Percentiles rank a stretch among this genome's conserved stretches.
These are phyloP conservation scores for Drosophila diplacantha DNA, from an alignment of 2,888 invertebrate genomes.

Conservation along the genomic window DNA sequence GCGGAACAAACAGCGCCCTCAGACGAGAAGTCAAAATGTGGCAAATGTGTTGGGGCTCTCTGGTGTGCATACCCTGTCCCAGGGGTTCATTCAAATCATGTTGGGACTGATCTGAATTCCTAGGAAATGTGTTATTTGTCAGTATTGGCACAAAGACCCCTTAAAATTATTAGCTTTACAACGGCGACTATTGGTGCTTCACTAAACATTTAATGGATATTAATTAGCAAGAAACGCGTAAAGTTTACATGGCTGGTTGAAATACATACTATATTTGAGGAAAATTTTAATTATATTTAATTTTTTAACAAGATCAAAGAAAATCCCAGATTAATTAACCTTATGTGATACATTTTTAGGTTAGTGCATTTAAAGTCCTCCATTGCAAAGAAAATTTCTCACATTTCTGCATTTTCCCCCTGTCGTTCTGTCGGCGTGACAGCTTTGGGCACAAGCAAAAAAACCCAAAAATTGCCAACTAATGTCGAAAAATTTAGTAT, in stretches of 20 bases:
- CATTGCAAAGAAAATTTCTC: not conserved
- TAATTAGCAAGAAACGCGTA: no score
- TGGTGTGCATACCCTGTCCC: constrained; percentile 10
- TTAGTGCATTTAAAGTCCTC: constrained; percentile 6
- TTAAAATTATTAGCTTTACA: not conserved
- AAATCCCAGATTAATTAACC: not conserved
- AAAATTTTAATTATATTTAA: no score
- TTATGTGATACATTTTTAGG: not conserved
- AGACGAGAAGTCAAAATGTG: constrained; percentile 67
- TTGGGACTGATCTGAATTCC: not conserved
- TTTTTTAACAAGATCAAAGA: no score
- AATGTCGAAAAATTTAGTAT: constrained; percentile 66
- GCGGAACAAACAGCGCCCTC: constrained; percentile 45
- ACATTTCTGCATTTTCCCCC: constrained; percentile 24
- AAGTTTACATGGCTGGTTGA: no score
- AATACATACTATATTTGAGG: no score
- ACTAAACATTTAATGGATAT: no score
- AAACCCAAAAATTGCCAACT: constrained; percentile 51
- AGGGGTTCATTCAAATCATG: constrained; percentile 6
- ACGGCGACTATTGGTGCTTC: no score
- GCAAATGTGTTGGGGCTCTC: constrained; percentile 58
- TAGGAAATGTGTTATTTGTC: not conserved
- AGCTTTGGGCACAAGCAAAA: constrained; percentile 69
- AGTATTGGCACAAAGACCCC: not conserved
- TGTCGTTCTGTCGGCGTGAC: constrained; percentile 65